These are phyloP conservation scores for Hyaena hyaena DNA, from an alignment of 2,113 vertebrate genomes.

Conservation along the genomic window DNA sequence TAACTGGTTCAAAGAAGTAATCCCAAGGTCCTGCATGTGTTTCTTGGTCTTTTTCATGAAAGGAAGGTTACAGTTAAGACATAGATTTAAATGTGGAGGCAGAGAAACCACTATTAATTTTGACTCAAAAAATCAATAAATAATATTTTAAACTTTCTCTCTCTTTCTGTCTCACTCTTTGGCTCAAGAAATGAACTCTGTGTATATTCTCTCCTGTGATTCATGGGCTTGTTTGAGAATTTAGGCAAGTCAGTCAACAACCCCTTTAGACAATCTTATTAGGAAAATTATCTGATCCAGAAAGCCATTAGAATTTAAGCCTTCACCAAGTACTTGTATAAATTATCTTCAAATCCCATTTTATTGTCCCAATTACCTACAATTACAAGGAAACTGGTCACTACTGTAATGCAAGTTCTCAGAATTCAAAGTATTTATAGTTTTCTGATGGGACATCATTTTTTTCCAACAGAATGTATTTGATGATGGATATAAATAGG, in stretches of 20 bases:
- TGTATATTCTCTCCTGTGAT: not conserved
- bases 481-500: not conserved
- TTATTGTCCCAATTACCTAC: not conserved
- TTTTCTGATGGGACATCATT: not conserved
- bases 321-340: not conserved
- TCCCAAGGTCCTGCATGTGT: not conserved
- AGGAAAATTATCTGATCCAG: conserved; percentile 25
- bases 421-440: not conserved
- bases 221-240: conserved; percentile 47
- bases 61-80: not conserved
- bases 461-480: conserved; percentile 28
- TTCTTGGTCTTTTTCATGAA: conserved; percentile 56
- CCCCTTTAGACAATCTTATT: not conserved
- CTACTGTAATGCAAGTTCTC: not conserved
- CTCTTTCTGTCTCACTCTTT: conserved; percentile 15
- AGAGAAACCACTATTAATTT: conserved; percentile 49
- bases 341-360: not conserved
- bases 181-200: conserved; percentile 25
- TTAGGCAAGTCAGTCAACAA: conserved; percentile 59
- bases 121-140: conserved; percentile 35
- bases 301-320: not conserved
- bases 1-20: conserved; percentile 32
- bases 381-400: not conserved
- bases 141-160: conserved; percentile 19
- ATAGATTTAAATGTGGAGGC: conserved; percentile 34